A percentile compares a stretch with the other conserved stretches of the same genome.
These are phyloP conservation scores for Coregonus suidteri DNA, from an alignment of 2,797 vertebrate species.

Conservation along the genomic window DNA sequence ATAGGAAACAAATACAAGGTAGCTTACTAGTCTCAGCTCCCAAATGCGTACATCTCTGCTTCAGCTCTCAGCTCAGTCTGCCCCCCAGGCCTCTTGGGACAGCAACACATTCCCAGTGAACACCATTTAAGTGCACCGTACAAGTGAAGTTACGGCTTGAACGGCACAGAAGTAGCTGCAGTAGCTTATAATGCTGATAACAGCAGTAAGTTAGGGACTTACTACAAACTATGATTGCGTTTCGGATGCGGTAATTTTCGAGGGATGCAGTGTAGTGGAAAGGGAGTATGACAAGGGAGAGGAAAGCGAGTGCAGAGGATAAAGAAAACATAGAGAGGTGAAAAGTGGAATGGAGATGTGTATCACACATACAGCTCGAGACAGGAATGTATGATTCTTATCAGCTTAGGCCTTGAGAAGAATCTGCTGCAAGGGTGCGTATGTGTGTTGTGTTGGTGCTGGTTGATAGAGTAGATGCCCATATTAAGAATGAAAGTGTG, in stretches of 20 bases:
- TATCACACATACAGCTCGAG: constrained; percentile 40
- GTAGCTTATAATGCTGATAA: constrained; percentile 4
- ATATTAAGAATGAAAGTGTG: background rate
- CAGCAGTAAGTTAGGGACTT: background rate
- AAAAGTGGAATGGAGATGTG: constrained; percentile 36
- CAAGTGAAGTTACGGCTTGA: constrained; percentile 5
- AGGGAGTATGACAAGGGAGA: constrained; percentile 11
- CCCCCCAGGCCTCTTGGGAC: constrained; percentile 62
- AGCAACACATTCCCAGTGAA: constrained; percentile 55
- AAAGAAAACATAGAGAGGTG: constrained; percentile 21
- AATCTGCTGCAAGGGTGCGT: constrained; percentile 37
- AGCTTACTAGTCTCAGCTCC: background rate
- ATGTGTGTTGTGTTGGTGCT: background rate
- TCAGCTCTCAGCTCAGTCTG: constrained; percentile 25
- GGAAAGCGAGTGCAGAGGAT: constrained; percentile 17
- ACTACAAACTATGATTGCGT: too few relatives aligned
- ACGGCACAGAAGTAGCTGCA: background rate
- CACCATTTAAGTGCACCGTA: constrained; percentile 22
- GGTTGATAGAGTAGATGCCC: background rate
- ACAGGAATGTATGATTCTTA: constrained; percentile 62
- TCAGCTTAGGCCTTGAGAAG: constrained; percentile 44
- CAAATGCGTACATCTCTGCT: constrained; percentile 28
- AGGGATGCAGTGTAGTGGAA: constrained; percentile 30
- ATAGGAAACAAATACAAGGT: constrained; percentile 9
- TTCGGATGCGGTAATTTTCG: background rate